phyloP scores from a whole-genome alignment of 2,113 vertebrate species.

The Zosterops japonicus region DNA sequence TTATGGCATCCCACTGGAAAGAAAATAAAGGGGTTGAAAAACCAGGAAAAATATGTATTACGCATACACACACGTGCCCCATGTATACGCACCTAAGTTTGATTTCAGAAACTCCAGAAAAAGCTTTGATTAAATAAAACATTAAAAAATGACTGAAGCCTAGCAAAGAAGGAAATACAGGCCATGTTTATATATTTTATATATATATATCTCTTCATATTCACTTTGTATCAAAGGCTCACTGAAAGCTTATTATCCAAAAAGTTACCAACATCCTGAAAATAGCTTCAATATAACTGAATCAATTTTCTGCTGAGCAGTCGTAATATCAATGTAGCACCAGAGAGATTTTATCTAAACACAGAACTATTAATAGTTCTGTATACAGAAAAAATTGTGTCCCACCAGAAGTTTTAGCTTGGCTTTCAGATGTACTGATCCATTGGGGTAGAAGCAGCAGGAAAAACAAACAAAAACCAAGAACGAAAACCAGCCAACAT shows the following conservation, averaged over 20 bases:
- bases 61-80: accelerated
- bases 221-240: background rate
- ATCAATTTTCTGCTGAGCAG: background rate
- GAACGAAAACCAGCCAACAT: background rate
- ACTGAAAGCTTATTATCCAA: background rate
- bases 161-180: background rate
- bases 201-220: too few species aligned
- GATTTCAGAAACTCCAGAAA: background rate
- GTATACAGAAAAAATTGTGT: background rate
- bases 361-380: background rate
- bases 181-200: background rate
- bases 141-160: accelerated
- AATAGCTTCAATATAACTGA: background rate
- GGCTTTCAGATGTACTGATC: background rate
- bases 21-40: background rate
- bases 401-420: background rate
- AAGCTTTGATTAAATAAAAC: background rate
- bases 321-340: background rate
- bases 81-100: background rate
- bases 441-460: background rate
- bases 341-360: background rate
- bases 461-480: background rate
- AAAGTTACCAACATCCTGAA: background rate
- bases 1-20: constrained; percentile 94
- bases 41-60: background rate